These are phyloP conservation scores for Cerastis rubricosa DNA, from an alignment of 2,888 invertebrate genomes.

Conservation along the genomic window DNA sequence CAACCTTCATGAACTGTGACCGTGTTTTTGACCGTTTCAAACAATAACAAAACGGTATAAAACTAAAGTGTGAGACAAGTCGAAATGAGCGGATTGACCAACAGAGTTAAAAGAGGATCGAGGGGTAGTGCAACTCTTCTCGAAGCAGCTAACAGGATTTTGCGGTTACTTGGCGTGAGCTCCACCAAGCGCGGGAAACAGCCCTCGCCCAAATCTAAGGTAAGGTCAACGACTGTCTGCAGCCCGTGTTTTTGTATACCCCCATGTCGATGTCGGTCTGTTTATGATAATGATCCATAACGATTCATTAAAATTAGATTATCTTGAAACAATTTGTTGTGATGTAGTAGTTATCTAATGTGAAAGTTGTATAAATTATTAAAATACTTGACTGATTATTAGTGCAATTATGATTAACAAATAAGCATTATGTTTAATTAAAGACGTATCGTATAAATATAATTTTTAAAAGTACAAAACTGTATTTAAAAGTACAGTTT, in stretches of 20 bases:
- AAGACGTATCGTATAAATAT: no score
- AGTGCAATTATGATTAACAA: background rate
- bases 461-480: no score
- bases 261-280: conserved; percentile 65
- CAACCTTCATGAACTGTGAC: conserved; percentile 85
- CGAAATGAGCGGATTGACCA: conserved; percentile 91
- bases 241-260: conserved; percentile 73
- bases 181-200: conserved; percentile 90
- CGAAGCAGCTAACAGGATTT: conserved; percentile 90
- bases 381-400: background rate
- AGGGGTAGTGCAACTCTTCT: conserved; percentile 90
- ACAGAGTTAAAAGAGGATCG: conserved; percentile 90
- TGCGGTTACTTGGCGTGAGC: conserved; percentile 89
- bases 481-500: no score
- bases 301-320: background rate
- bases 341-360: background rate
- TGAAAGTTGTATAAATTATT: conserved; percentile 7
- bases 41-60: conserved; percentile 84
- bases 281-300: conserved; percentile 33
- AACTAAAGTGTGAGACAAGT: conserved; percentile 82
- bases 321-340: conserved; percentile 1
- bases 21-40: conserved; percentile 83
- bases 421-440: no score
- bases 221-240: conserved; percentile 86
- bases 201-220: conserved; percentile 89